Conservation (phyloP, 2,888 invertebrate genomes). For the Orgyia antiqua region DNA sequence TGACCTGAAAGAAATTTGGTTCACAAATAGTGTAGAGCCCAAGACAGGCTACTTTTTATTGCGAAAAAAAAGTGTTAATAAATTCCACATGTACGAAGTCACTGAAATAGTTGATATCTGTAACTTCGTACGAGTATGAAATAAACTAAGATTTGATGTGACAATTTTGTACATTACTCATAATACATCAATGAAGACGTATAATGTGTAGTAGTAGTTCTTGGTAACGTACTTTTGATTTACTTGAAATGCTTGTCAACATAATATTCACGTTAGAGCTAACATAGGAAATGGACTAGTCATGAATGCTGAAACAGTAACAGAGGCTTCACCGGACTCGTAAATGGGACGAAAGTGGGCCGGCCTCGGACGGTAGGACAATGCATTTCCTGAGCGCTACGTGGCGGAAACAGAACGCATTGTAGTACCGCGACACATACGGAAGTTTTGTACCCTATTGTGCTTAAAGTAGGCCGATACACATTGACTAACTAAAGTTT, state of each 20-base stretch:
- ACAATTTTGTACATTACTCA: background rate
- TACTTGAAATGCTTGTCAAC: too few species aligned
- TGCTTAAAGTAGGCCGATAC: conserved; percentile 15
- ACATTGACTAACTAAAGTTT: background rate
- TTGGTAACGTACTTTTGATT: too few species aligned
- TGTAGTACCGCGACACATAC: conserved; percentile 41
- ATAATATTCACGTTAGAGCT: too few species aligned
- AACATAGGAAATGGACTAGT: conserved; percentile 46
- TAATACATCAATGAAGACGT: background rate
- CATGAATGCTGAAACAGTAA: conserved; percentile 36
- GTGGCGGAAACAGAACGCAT: conserved; percentile 45
- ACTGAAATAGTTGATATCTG: too few species aligned
- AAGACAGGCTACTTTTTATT: too few species aligned
- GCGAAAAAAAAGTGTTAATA: too few species aligned
- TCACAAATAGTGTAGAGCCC: too few species aligned
- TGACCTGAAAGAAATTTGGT: too few species aligned
- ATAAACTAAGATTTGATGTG: background rate
- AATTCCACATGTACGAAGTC: too few species aligned
- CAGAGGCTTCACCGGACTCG: conserved; percentile 40
- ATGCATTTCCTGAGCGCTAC: conserved; percentile 47
- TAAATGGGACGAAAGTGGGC: conserved; percentile 53
- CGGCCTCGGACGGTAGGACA: conserved; percentile 43
- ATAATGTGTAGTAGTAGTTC: too few species aligned
- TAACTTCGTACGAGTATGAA: too few species aligned
- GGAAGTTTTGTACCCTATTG: conserved; percentile 42